Percentiles rank a stretch among this genome's conserved stretches.
Conservation (phyloP, 2,797 vertebrate species). For the Apogon talboti region DNA sequence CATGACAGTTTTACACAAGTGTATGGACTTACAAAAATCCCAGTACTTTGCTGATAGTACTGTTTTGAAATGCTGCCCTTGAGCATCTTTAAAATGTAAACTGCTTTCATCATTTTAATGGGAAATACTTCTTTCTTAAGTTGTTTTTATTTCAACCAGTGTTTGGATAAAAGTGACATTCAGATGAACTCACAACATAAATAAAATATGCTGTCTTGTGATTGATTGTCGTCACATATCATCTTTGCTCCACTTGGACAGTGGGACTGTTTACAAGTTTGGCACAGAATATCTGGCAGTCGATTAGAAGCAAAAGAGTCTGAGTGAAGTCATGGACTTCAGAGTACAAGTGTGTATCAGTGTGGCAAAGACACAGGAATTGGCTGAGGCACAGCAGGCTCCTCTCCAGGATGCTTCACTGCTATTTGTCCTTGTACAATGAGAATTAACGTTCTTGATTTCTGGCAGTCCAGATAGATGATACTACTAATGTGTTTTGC, state of each 20-base stretch:
- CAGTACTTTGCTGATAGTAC: conserved; percentile 1
- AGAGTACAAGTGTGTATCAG: conserved; percentile 68
- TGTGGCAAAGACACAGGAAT: conserved; percentile 62
- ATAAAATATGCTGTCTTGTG: conserved; percentile 1
- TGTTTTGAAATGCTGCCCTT: conserved; percentile 7
- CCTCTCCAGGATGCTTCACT: conserved; percentile 54
- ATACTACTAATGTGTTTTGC: conserved; percentile 45
- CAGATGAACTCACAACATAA: background rate
- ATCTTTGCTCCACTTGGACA: conserved; percentile 53
- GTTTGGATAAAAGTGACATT: background rate
- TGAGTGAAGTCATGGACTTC: conserved; percentile 76
- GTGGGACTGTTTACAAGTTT: conserved; percentile 62
- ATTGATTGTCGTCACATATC: conserved; percentile 47
- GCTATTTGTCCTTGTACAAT: conserved; percentile 73
- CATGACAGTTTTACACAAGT: conserved; percentile 7
- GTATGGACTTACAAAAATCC: background rate
- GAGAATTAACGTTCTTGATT: conserved; percentile 55
- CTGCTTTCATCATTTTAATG: background rate
- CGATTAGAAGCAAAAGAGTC: conserved; percentile 48
- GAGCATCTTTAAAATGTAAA: background rate
- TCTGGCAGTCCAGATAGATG: conserved; percentile 55
- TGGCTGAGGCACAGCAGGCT: conserved; percentile 61
- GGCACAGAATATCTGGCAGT: conserved; percentile 65
- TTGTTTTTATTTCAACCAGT: conserved; percentile 2
- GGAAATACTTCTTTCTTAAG: background rate